Evolutionary conservation across 2,113 vertebrate genomes (phyloP), one percentile per base, ranked within the genome.

Genomic region (Phocoena sinus): DNA sequence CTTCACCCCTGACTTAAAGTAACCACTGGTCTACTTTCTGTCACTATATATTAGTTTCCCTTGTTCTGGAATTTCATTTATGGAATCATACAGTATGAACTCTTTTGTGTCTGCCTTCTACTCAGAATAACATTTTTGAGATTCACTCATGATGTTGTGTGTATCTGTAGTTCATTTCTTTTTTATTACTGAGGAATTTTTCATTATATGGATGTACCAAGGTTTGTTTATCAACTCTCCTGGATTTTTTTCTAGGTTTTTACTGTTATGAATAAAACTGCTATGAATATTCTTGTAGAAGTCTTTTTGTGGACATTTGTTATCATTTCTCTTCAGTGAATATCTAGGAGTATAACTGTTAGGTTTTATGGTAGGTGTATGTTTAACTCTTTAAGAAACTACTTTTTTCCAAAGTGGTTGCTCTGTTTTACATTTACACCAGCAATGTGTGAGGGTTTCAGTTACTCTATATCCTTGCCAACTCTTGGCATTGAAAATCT

Each of bases 341-440:
- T 67, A 63, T 83, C 33, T 87, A 67, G 13, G 74, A 96, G 38
- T 84, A 67, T 41, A 89, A 77, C 63, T 93, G 31, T 28, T 96
- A 60, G 36, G 38, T 93, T 36, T 93, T 82, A 58, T 38, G 36
- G 13, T 84, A 67, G 15, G 44, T 93, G 0, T 88, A 28, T 95
- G 50, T 87, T 90, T 94, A 74, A 84, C 82, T 85, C 81, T 90
- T 77, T 50, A 88, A 87, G 50, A 86, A 90, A 91, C 13, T 63
- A 63, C 18, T 89, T 11, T 87, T 93, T 89, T 79, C 47, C 56
- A 79, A 50, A 77, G 21, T 79, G 1, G 31, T 92, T 84, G 81
- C 38, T 67, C 36, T 53, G n/a, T 83, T 83, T 11, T 83, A 15
- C 20, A 71, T 94, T 82, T 38, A 62, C 13, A 67, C 25, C 31